phyloP scores from a whole-genome alignment of 2,113 vertebrate species.

The Cyprinus carpio region DNA sequence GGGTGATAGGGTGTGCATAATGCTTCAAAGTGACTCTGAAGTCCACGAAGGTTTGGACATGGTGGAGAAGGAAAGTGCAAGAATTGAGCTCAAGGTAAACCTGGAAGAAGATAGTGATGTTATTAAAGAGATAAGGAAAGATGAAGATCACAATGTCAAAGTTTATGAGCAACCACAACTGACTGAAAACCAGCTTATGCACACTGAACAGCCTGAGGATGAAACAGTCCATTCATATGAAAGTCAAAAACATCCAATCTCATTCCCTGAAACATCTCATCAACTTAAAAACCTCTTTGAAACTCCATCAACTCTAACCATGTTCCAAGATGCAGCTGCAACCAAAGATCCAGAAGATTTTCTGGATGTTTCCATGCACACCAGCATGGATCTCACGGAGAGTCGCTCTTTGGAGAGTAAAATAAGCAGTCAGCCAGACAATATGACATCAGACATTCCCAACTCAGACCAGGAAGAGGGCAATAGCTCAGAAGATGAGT shows the following conservation, averaged over 20 bases:
- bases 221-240: not conserved
- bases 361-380: constrained; percentile 53
- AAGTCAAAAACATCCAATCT: not conserved
- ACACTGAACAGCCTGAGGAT: not conserved
- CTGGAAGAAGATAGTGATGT: constrained; percentile 50
- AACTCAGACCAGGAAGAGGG: constrained; percentile 55
- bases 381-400: constrained; percentile 53
- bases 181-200: constrained; percentile 28
- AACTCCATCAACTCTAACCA: not conserved
- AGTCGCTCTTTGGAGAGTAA: constrained; percentile 42
- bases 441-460: constrained; percentile 24
- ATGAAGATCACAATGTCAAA: constrained; percentile 49
- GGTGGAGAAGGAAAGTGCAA: constrained; percentile 21
- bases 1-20: constrained; percentile 32
- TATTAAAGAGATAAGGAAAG: constrained; percentile 57
- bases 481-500: constrained; percentile 60
- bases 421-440: constrained; percentile 42
- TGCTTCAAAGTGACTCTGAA: constrained; percentile 18
- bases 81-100: constrained; percentile 37
- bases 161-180: constrained; percentile 59
- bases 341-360: constrained; percentile 53
- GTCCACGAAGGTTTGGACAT: constrained; percentile 22
- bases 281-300: not conserved
- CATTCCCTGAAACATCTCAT: constrained; percentile 16
- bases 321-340: not conserved